Conservation (phyloP, 1,140 invertebrate species). For the Hyphantria cunea region DNA sequence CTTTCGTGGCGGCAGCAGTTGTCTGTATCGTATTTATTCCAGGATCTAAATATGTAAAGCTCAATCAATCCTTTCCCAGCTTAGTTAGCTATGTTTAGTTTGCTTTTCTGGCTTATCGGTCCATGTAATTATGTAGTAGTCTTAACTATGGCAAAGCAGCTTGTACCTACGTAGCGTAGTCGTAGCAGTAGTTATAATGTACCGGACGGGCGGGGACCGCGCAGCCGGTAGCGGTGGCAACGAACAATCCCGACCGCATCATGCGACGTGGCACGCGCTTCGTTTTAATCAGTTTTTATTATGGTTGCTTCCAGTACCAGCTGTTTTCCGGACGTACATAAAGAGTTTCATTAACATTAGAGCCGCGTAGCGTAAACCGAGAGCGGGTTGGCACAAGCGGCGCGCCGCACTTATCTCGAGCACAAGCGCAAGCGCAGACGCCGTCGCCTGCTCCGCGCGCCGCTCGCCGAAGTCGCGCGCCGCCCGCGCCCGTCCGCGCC, state of each 20-base stretch:
- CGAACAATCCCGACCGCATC: constrained; percentile 33
- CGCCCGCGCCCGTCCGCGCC: constrained; percentile 30
- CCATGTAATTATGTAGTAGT: constrained; percentile 35
- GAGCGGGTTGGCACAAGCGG: constrained; percentile 34
- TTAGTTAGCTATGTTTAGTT: constrained; percentile 28
- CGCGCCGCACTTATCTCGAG: constrained; percentile 23
- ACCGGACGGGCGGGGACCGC: constrained; percentile 51
- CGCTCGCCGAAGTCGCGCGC: constrained; percentile 28
- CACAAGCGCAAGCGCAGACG: constrained; percentile 2
- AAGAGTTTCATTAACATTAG: constrained; percentile 65
- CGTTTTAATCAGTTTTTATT: constrained; percentile 65
- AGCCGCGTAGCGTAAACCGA: constrained; percentile 54
- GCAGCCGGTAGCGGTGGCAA: constrained; percentile 26
- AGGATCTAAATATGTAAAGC: constrained; percentile 13
- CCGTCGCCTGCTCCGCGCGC: constrained; percentile 8
- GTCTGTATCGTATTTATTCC: constrained; percentile 2
- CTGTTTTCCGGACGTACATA: constrained; percentile 87
- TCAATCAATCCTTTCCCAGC: constrained; percentile 11
- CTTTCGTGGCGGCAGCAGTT: constrained; percentile 1
- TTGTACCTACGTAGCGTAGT: constrained; percentile 16
- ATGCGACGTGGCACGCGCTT: constrained; percentile 42
- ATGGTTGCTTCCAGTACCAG: constrained; percentile 87
- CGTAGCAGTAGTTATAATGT: constrained; percentile 32
- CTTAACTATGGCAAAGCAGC: constrained; percentile 1
- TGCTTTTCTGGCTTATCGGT: constrained; percentile 31